These are phyloP conservation scores for Allygus modestus DNA, from an alignment of 2,888 invertebrate genomes.

Conservation along the genomic window DNA sequence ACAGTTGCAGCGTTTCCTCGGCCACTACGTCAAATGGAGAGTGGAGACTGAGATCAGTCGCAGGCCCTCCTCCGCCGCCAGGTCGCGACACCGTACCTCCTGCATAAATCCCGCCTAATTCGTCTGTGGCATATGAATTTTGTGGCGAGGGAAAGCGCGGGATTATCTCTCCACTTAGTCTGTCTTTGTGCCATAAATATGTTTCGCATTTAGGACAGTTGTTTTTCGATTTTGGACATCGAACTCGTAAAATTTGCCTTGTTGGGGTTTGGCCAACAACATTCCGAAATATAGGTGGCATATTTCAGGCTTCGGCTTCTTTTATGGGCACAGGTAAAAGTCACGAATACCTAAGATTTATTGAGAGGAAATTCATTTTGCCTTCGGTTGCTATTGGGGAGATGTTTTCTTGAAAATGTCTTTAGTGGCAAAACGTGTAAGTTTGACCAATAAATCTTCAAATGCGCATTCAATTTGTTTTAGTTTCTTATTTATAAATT, in stretches of 20 bases:
- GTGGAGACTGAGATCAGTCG: too few species aligned
- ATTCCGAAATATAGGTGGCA: conserved; percentile 28
- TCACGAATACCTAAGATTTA: not conserved
- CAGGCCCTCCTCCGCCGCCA: not conserved
- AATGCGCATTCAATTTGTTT: too few species aligned
- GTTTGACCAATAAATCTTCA: too few species aligned
- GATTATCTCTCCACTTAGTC: conserved; percentile 39
- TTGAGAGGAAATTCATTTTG: not conserved
- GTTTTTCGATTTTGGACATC: conserved; percentile 36
- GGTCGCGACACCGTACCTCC: not conserved
- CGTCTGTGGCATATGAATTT: conserved; percentile 23
- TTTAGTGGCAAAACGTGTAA: too few species aligned
- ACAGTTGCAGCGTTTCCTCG: too few species aligned
- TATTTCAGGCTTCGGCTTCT: conserved; percentile 16
- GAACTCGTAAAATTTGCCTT: conserved; percentile 35
- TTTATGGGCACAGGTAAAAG: conserved; percentile 11
- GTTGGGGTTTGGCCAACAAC: conserved; percentile 22
- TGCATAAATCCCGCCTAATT: not conserved
- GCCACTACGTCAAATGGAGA: too few species aligned
- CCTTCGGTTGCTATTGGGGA: too few species aligned
- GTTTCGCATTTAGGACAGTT: conserved; percentile 8
- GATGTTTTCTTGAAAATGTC: too few species aligned
- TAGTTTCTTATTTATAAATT: too few species aligned
- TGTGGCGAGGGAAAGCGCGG: conserved; percentile 39
- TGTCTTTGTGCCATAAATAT: conserved; percentile 46